These are phyloP conservation scores for Sebastes dallii DNA, from an alignment of 2,797 vertebrate genomes.

Conservation along the genomic window DNA sequence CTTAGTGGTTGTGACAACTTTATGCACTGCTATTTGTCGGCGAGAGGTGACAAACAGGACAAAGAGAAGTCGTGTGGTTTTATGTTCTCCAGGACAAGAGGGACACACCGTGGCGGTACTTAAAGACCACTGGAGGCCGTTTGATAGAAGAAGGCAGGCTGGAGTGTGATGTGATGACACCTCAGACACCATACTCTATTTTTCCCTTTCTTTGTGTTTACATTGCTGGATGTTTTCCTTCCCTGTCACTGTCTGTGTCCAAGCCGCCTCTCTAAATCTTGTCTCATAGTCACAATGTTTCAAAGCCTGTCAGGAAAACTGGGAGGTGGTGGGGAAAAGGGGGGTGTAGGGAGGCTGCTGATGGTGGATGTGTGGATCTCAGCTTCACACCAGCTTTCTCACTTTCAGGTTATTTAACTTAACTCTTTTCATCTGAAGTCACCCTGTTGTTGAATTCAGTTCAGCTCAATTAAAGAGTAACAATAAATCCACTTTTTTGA, in stretches of 20 bases:
- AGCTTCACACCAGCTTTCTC: background rate
- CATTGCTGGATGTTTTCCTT: background rate
- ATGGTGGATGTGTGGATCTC: background rate
- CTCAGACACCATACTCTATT: constrained; percentile 2
- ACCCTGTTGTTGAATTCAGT: background rate
- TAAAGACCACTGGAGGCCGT: constrained; percentile 32
- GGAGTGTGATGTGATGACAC: constrained; percentile 39
- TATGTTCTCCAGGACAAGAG: constrained; percentile 35
- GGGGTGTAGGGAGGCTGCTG: background rate
- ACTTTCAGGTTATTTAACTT: background rate
- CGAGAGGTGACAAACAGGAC: constrained; percentile 18
- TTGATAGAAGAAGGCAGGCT: constrained; percentile 8
- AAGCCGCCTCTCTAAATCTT: background rate
- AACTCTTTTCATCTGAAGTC: background rate
- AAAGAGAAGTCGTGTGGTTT: constrained; percentile 15
- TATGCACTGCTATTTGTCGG: constrained; percentile 35
- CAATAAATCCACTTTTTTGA: too few relatives aligned
- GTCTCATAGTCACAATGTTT: constrained; percentile 1
- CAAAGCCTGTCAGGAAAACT: constrained; percentile 11
- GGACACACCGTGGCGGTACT: constrained; percentile 19
- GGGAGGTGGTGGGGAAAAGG: background rate
- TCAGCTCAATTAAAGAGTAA: background rate
- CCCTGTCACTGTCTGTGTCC: background rate
- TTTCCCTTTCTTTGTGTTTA: background rate
- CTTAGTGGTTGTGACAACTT: constrained; percentile 18